Evolutionary conservation across 2,113 vertebrate genomes (phyloP).

Genomic region (Andinoacara biseriatus): DNA sequence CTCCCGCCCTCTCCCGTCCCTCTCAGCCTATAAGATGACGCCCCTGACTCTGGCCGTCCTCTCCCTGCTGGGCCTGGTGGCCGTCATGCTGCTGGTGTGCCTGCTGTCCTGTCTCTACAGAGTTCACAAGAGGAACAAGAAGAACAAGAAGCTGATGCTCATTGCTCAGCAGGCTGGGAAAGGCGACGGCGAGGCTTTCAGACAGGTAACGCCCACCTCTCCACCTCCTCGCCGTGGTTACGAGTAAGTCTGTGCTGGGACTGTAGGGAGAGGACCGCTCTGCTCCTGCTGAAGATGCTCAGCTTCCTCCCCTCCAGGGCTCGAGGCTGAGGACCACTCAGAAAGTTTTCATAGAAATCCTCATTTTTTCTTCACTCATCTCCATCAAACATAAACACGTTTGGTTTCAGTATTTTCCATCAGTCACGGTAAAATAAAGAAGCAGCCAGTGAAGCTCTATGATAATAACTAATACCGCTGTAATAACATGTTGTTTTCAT

Average conservation of each 20-base stretch:
- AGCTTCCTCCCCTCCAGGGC: not conserved
- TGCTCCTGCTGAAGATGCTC: conserved; percentile 39
- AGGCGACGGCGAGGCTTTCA: conserved; percentile 76
- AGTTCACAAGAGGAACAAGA: conserved; percentile 72
- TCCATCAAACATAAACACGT: not conserved
- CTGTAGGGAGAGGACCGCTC: not conserved
- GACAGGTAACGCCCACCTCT: conserved; percentile 72
- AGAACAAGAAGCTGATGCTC: conserved; percentile 74
- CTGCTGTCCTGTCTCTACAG: conserved; percentile 79
- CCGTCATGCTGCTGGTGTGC: conserved; percentile 77
- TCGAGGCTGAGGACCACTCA: not conserved
- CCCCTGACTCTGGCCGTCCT: conserved; percentile 73
- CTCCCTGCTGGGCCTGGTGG: conserved; percentile 74
- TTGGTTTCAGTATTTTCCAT: not conserved
- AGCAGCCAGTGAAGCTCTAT: not conserved
- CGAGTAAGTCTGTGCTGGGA: not conserved
- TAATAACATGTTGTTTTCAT: not conserved
- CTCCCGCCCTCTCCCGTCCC: not conserved
- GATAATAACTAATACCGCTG: not conserved
- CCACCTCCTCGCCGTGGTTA: not conserved
- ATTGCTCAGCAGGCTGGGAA: conserved; percentile 79
- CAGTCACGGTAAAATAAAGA: not conserved
- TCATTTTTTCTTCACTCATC: not conserved
- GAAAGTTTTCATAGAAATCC: not conserved
- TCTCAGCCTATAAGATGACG: conserved; percentile 73